phyloP scores from a whole-genome alignment of 1,140 invertebrate genomes.

The Drosophila paulistorum region DNA sequence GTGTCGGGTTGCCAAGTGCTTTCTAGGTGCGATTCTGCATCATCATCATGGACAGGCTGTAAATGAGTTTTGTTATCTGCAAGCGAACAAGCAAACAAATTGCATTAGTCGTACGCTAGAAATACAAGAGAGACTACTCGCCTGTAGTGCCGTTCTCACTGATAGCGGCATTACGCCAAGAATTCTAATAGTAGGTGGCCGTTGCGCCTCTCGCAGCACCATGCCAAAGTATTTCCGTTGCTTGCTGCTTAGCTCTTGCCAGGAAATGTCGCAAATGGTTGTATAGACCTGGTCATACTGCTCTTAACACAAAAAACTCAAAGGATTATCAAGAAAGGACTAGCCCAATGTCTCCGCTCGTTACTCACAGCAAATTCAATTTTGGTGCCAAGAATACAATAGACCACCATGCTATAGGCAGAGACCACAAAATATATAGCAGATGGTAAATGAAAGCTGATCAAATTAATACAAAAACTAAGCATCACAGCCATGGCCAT shows the following conservation, averaged over 20 bases:
- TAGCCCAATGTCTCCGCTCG: not conserved
- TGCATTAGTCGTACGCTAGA: conserved; percentile 42
- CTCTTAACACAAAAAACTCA: not conserved
- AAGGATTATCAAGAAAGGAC: not conserved
- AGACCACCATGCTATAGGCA: conserved; percentile 58
- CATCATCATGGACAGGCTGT: conserved; percentile 64
- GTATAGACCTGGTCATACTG: conserved; percentile 59
- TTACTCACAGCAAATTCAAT: conserved; percentile 57
- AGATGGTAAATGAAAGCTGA: conserved; percentile 47
- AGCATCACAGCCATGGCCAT: conserved; percentile 49
- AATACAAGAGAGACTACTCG: not conserved
- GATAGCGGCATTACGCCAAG: conserved; percentile 37
- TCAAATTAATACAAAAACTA: conserved; percentile 49
- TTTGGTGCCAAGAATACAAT: conserved; percentile 63
- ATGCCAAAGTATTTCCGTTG: conserved; percentile 49
- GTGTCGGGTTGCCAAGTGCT: conserved; percentile 6
- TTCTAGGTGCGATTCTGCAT: conserved; percentile 42
- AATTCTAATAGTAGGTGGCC: conserved; percentile 23
- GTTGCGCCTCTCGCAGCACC: conserved; percentile 38
- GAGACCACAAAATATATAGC: conserved; percentile 51
- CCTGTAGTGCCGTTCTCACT: conserved; percentile 27
- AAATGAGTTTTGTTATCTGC: conserved; percentile 69
- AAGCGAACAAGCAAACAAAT: conserved; percentile 57
- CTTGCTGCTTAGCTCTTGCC: conserved; percentile 42
- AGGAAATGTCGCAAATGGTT: conserved; percentile 41